These are phyloP conservation scores for Prosapia bicincta DNA, from an alignment of 2,888 invertebrate species.

Conservation along the genomic window DNA sequence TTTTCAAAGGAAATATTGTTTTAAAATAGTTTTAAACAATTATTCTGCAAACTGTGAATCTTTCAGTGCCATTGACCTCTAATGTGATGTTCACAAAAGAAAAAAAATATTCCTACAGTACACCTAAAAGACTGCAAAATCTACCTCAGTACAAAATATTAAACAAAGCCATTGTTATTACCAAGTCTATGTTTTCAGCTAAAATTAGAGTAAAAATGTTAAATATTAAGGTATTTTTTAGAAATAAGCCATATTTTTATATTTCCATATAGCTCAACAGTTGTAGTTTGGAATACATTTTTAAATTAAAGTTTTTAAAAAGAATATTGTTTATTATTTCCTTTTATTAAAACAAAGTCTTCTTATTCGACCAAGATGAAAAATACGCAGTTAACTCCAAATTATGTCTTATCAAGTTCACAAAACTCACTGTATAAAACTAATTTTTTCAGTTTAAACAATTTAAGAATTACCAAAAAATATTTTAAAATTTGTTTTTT, in stretches of 20 bases:
- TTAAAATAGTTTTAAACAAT: too few species aligned
- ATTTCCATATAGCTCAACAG: not conserved
- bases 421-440: too few species aligned
- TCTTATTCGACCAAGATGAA: too few species aligned
- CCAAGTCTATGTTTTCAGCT: not conserved
- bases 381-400: too few species aligned
- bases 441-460: too few species aligned
- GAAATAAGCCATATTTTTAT: slow-evolving; percentile 2
- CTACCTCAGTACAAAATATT: not conserved
- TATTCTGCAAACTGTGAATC: not conserved
- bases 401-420: too few species aligned
- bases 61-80: not conserved
- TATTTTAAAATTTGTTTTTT: too few species aligned
- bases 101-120: not conserved
- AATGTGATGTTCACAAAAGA: not conserved
- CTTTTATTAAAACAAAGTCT: too few species aligned
- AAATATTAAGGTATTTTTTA: not conserved
- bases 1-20: too few species aligned
- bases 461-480: too few species aligned
- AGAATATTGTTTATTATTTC: not conserved
- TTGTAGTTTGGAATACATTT: not conserved
- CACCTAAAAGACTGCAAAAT: not conserved
- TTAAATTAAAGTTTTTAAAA: not conserved
- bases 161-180: not conserved
- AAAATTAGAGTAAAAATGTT: not conserved